Evolutionary conservation across 1,140 invertebrate genomes (phyloP).

Genomic region (Zaprionus tsacasi): DNA sequence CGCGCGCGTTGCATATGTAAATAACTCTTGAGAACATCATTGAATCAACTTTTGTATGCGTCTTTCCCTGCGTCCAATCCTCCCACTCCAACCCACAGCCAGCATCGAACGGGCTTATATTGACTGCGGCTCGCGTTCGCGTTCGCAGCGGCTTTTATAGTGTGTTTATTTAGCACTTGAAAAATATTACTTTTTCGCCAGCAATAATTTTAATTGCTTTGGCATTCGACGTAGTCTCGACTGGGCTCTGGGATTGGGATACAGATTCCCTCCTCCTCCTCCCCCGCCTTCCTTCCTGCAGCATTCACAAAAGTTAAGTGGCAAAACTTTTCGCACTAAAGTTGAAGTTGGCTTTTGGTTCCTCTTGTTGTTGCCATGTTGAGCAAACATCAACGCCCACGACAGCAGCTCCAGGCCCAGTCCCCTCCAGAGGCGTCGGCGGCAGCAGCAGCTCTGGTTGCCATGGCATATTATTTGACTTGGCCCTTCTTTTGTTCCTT

Average conservation of each 20-base stretch:
- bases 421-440: neutral
- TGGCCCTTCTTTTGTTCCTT: constrained; percentile 48
- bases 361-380: constrained; percentile 45
- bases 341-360: constrained; percentile 62
- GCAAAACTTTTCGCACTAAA: constrained; percentile 82
- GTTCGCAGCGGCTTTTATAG: constrained; percentile 68
- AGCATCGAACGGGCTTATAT: constrained; percentile 30
- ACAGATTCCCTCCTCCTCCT: neutral
- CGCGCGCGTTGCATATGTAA: constrained; percentile 73
- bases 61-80: constrained; percentile 8
- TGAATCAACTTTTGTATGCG: constrained; percentile 62
- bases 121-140: constrained; percentile 37
- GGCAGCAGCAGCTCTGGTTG: constrained; percentile 31
- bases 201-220: constrained; percentile 84
- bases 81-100: too few relatives aligned
- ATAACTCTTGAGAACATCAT: constrained; percentile 69
- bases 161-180: constrained; percentile 83
- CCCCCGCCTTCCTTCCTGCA: constrained; percentile 15
- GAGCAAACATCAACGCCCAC: constrained; percentile 79
- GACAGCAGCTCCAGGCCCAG: constrained; percentile 46
- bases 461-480: constrained; percentile 54
- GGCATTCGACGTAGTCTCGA: constrained; percentile 40
- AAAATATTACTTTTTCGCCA: constrained; percentile 83
- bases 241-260: constrained; percentile 51
- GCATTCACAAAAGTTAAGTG: constrained; percentile 79